phyloP scores from a whole-genome alignment of 1,140 invertebrate species.

The Sycophaga agraensis region DNA sequence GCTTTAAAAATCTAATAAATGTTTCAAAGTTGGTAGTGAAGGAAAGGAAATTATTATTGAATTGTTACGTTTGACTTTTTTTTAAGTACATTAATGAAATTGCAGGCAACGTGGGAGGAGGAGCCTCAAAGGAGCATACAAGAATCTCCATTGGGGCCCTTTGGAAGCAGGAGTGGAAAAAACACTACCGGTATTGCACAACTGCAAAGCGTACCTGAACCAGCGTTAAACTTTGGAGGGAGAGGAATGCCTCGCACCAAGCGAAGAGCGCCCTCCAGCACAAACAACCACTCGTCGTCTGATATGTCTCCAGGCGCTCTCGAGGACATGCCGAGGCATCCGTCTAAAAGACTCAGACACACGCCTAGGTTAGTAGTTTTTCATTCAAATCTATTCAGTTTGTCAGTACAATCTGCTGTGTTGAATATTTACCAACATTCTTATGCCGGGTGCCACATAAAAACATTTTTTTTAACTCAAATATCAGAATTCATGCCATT shows the following conservation, averaged over 20 bases:
- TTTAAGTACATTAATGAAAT: neutral
- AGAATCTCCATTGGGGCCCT: slow-evolving; percentile 17
- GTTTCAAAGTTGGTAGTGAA: too few relatives aligned
- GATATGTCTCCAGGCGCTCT: slow-evolving; percentile 54
- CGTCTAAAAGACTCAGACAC: slow-evolving; percentile 52
- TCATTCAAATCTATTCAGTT: neutral
- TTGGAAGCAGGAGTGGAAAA: slow-evolving; percentile 12
- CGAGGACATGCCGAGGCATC: slow-evolving; percentile 54
- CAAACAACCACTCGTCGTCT: slow-evolving; percentile 46
- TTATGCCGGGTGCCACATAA: too few relatives aligned
- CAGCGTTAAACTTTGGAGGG: slow-evolving; percentile 32
- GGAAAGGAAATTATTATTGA: too few relatives aligned
- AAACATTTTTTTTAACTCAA: too few relatives aligned
- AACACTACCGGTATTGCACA: neutral
- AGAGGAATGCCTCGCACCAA: slow-evolving; percentile 57
- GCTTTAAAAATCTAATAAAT: too few relatives aligned
- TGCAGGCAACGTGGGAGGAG: slow-evolving; percentile 33
- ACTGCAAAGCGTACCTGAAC: neutral
- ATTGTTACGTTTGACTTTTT: too few relatives aligned
- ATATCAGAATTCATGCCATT: too few relatives aligned
- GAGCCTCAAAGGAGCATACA: slow-evolving; percentile 9
- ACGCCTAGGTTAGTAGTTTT: slow-evolving; percentile 46
- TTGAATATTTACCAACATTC: too few relatives aligned
- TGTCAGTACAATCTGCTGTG: neutral
- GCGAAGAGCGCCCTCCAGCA: slow-evolving; percentile 56